phyloP scores from a whole-genome alignment of 2,113 vertebrate genomes.

The Cyanoderma ruficeps region DNA sequence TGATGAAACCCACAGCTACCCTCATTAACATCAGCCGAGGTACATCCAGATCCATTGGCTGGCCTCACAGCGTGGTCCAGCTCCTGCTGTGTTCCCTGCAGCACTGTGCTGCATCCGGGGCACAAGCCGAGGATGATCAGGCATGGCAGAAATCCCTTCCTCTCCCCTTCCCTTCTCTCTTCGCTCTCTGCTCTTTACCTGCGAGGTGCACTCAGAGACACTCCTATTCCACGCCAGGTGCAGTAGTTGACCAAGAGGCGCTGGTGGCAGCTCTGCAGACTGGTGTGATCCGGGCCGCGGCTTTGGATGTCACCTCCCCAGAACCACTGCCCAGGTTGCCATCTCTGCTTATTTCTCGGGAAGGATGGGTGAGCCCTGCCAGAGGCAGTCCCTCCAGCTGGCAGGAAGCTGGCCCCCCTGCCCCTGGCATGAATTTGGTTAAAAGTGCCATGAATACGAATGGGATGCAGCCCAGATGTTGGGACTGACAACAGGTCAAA shows the following conservation, averaged over 20 bases:
- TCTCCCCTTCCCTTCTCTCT: not conserved
- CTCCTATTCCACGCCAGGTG: conserved; percentile 47
- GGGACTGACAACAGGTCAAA: not conserved
- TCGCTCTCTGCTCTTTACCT: not conserved
- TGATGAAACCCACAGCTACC: conserved; percentile 74
- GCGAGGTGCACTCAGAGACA: not conserved
- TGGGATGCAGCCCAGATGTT: not conserved
- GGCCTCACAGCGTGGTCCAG: too few relatives aligned
- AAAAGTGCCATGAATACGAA: not conserved
- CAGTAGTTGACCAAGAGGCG: conserved; percentile 75
- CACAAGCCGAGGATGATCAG: accelerated
- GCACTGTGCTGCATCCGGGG: not conserved
- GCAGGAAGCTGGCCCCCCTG: not conserved
- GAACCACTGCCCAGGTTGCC: conserved; percentile 78
- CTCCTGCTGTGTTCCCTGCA: not conserved
- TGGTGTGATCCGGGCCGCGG: conserved; percentile 53
- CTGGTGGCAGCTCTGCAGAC: conserved; percentile 71
- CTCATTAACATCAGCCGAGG: conserved; percentile 77
- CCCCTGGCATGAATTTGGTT: not conserved
- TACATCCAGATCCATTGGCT: not conserved
- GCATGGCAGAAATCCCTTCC: not conserved
- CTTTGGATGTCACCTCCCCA: conserved; percentile 74
- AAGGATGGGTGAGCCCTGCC: not conserved
- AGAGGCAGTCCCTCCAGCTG: not conserved
- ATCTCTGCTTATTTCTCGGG: not conserved